Evolutionary conservation across 2,888 invertebrate species (phyloP), one percentile per base, ranked within the genome.

Genomic region (Coleophora deauratella): DNA sequence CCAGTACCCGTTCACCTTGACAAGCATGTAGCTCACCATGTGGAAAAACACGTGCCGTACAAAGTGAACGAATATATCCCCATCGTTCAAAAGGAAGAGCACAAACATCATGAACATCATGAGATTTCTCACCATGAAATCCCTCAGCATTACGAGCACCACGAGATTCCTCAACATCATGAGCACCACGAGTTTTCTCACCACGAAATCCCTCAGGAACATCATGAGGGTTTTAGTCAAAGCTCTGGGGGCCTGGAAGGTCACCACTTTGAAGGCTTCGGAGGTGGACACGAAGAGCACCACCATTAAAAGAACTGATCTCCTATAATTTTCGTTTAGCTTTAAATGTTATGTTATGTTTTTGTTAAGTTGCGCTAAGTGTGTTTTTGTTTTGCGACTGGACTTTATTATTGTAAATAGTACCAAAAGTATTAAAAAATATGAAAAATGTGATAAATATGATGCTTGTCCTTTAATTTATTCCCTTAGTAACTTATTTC

Each of bases 1-100:
- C 92, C 82, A 46, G 86, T 80, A 56, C 90, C 84, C 35, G 88
- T 88, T 27, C 88, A 87, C n/a, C 88, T 91, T 27, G 90, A 90
- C 52, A 91, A 90, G 57, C 90, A 90, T 50, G 90, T 92, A 30
- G 90, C 92, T 0, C 89, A 90, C 56, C 87, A 86, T 9, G 85
- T 89, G 1, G 90, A 91, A 55, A 91, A 91, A 62, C 89, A 89
- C 42, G 88, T 93, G 40, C 91, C 91, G 28, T 91, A 91, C 57
- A 85, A 87, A 35, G 89, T 92, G 27, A 93, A 93, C 70, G 90
- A 93, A 40, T 89, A 90, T 2, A 89, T 91, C 28, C 90, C 89
- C 15, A 84, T 90, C 12, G 81, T 91, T 27, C 88, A 90, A 40
- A 75, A 87, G 31, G 71, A 85, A 32, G 55, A 76, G 32, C 57